Evolutionary conservation across 2,113 vertebrate species (phyloP), one percentile per base, ranked within the genome.

Genomic region (Ophiodon elongatus): DNA sequence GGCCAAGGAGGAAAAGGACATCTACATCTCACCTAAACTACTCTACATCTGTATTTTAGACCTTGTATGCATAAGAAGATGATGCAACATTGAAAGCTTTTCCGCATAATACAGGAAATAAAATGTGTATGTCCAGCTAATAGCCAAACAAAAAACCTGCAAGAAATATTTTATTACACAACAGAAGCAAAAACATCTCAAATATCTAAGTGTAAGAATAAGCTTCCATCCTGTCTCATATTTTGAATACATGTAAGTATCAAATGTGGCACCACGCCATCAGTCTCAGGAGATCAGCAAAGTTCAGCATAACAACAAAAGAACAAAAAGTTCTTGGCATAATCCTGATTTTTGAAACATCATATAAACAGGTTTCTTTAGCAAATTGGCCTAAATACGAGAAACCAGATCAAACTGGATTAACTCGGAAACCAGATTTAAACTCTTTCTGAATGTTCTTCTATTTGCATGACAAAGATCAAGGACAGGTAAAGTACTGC

Each of bases 1-100:
- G 50, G 37, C 62, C 63, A 80, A 75, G 19, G 35, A 76, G 45
- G 52, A 57, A 33, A 79, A 85, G 39, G 6, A 52, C 21, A 14
- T 74, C 52, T 78, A 41, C 29, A 72, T 17, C 43, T 79, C 79
- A 86, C 77, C 79, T 73, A 67, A 29, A 8, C 80, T 57, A 15
- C 8, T 60, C 45, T 25, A 39, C 23, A 66, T 71, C 63, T 76
- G 50, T 63, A 59, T 77, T 75, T 6, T 27, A 37, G 17, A 43
- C 35, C 45, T 64, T 79, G n/a, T 65, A 59, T 73, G n/a, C 19
- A 77, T 45, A 21, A 11, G 7, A 79, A n/a, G 37, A 45, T 1
- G 0, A 27, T 62, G 27, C 0, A 23, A 23, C 15, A 73, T 6
- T 71, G 29, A 87, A 81, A 70, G 71, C 63, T 50, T 67, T 43